Evolutionary conservation across 1,140 invertebrate species (phyloP), one percentile per base, ranked within the genome.

Genomic region (Proctacanthus coquilletti): DNA sequence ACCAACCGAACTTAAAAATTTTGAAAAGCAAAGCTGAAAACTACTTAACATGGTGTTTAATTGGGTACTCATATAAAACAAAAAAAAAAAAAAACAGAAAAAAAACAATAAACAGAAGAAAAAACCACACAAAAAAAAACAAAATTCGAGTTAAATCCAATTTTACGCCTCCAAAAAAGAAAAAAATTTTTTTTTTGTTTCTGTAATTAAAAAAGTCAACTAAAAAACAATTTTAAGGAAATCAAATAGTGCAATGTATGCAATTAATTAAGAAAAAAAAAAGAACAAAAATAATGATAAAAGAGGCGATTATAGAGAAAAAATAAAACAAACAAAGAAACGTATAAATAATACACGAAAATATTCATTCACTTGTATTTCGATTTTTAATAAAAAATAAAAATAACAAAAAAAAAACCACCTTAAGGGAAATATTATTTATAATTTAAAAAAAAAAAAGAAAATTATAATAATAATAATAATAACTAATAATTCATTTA

Each of bases 41-140:
- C 23, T 25, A 25, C 23, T 25, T 25, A 25, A 25, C 6, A 8
- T 25, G 23, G n/a, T 25, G 23, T 25, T n/a, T 8, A 25, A 25
- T 25, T 25, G 23, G 6, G 23, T 25, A 25, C 23, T 25, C 23
- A n/a, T 25, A 25, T 8, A 6, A 8, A 8, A 25, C 23, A 25
- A 25, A 25, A 25, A n/a, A 25, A 25, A 25, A 25, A 25, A 25
- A 25, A 25, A 25, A 25, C 23, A 25, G 23, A 25, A n/a, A 25
- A 8, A 25, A 8, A 6, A 25, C 23, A n/a, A 25, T 25, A 25
- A 25, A 25, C 6, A 25, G n/a, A 6, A 25, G 23, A 25, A 25
- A 25, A 8, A 25, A 25, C 23, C n/a, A 8, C 6, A 25, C n/a
- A 6, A 6, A 25, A 25, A 25, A 25, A 25, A 25, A 25, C 6